Evolutionary conservation across 2,888 invertebrate species (phyloP).

Genomic region (Gerris lacustris): DNA sequence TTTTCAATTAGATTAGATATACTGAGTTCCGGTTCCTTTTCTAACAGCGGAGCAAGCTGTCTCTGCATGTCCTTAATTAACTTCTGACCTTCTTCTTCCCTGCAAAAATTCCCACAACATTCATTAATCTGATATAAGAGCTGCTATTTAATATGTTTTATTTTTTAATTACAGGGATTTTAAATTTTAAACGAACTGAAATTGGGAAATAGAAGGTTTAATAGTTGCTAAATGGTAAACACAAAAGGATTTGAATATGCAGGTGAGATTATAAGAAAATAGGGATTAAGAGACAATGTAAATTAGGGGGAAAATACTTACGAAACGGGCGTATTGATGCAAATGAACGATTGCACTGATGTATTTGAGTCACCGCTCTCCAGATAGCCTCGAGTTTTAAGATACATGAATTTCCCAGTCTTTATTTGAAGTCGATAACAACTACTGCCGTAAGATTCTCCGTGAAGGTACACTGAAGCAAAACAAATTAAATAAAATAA

Average conservation of each 20-base stretch:
- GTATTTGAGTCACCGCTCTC: constrained; percentile 60
- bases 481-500: constrained; percentile 4
- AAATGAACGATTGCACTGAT: constrained; percentile 71
- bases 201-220: too few relatives aligned
- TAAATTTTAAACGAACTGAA: too few relatives aligned
- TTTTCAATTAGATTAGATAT: neutral
- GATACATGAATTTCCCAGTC: constrained; percentile 72
- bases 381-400: constrained; percentile 70
- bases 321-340: constrained; percentile 63
- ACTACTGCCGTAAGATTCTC: constrained; percentile 71
- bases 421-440: constrained; percentile 71
- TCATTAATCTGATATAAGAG: neutral
- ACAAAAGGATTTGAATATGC: constrained; percentile 7
- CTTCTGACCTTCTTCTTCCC: constrained; percentile 58
- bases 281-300: neutral
- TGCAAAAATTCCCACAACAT: constrained; percentile 32
- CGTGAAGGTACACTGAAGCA: constrained; percentile 64
- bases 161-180: too few relatives aligned
- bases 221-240: too few relatives aligned
- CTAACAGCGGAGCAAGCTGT: constrained; percentile 47
- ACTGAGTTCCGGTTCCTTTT: constrained; percentile 12
- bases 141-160: too few relatives aligned
- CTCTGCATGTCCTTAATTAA: constrained; percentile 68
- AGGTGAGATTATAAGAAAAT: constrained; percentile 2
- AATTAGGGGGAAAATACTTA: constrained; percentile 33